These are phyloP conservation scores for Tinea pellionella DNA, from an alignment of 2,888 invertebrate species.

Conservation along the genomic window DNA sequence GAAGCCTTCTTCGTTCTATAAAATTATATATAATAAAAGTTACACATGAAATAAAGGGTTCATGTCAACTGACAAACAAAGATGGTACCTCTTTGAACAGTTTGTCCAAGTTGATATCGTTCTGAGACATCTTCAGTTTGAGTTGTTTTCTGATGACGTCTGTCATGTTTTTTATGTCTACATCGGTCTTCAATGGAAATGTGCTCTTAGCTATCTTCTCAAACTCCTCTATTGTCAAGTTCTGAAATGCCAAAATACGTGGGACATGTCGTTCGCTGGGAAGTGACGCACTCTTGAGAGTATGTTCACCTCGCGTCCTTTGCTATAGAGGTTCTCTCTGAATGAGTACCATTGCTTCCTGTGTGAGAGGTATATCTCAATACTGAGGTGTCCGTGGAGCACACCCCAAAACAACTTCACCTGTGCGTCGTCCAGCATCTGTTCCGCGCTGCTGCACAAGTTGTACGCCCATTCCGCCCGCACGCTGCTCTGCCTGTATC, in stretches of 20 bases:
- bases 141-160: constrained; percentile 56
- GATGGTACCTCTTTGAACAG: constrained; percentile 47
- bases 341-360: constrained; percentile 42
- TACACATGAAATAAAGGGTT: not conserved
- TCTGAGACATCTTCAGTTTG: constrained; percentile 46
- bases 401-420: constrained; percentile 59
- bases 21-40: not conserved
- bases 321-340: constrained; percentile 34
- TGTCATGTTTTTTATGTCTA: constrained; percentile 53
- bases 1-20: constrained; percentile 59
- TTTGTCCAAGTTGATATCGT: constrained; percentile 50
- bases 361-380: constrained; percentile 52
- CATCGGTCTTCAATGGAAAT: constrained; percentile 60
- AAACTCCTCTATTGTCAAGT: constrained; percentile 49
- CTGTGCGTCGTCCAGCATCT: constrained; percentile 57
- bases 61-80: too few relatives aligned
- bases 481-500: constrained; percentile 54
- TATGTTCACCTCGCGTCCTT: constrained; percentile 34
- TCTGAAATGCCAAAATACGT: constrained; percentile 36
- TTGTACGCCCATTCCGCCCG: constrained; percentile 68
- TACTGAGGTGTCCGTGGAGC: constrained; percentile 46
- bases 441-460: constrained; percentile 56
- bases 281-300: too few relatives aligned
- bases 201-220: constrained; percentile 44
- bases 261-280: too few relatives aligned